Evolutionary conservation across 2,113 vertebrate species (phyloP).

Genomic region (Ictalurus punctatus): DNA sequence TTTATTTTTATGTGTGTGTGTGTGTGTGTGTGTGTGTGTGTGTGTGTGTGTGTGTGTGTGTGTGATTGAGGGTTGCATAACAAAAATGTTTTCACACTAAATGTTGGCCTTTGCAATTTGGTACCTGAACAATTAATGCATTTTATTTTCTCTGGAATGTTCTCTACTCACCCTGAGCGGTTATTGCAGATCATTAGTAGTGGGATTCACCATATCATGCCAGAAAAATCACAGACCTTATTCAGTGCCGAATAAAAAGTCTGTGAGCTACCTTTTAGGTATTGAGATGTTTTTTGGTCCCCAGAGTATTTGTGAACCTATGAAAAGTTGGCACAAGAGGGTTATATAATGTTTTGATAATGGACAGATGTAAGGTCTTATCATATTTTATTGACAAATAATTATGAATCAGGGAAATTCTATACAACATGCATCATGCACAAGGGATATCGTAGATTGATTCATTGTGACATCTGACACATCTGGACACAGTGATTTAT

Average conservation of each 20-base stretch:
- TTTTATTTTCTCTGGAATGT: slow-evolving; percentile 1
- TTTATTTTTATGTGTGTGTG: not conserved
- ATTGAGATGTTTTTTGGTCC: not conserved
- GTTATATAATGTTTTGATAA: not conserved
- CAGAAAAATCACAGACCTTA: not conserved
- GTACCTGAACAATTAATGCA: not conserved
- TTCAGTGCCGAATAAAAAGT: not conserved
- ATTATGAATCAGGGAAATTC: not conserved
- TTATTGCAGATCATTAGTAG: not conserved
- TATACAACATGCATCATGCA: slow-evolving; percentile 7
- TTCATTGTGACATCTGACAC: slow-evolving; percentile 1
- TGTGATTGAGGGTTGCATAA: not conserved
- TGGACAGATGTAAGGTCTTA: not conserved
- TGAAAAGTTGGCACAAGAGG: slow-evolving; percentile 2
- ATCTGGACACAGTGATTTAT: not conserved
- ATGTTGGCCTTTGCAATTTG: not conserved
- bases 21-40: not conserved
- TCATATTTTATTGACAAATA: not conserved
- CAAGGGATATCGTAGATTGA: not conserved
- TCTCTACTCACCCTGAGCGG: not conserved
- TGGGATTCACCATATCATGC: not conserved
- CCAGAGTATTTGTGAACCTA: not conserved
- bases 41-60: not conserved
- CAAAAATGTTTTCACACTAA: not conserved
- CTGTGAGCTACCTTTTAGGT: not conserved